A percentile compares a stretch with the other conserved stretches of the same genome.
These are phyloP conservation scores for Podarcis cretensis DNA, from an alignment of 2,113 vertebrate genomes.

Conservation along the genomic window DNA sequence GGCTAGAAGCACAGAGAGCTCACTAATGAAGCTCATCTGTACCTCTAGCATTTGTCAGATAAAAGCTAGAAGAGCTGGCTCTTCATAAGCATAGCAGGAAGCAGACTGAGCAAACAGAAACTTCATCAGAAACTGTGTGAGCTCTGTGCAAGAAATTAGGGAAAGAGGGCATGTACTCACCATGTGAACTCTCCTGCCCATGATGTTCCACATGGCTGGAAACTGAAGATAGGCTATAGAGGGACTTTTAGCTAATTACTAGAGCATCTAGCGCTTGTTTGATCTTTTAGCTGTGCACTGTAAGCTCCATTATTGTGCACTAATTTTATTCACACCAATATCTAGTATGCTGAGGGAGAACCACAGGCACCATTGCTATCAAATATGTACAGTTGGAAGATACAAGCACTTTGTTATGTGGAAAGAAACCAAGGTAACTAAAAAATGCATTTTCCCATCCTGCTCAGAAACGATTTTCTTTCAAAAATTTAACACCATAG, in stretches of 20 bases:
- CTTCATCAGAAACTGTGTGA: background rate
- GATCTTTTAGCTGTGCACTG: background rate
- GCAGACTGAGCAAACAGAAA: background rate
- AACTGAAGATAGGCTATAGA: conserved; percentile 1
- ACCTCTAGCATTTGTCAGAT: background rate
- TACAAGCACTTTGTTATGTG: background rate
- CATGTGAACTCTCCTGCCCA: background rate
- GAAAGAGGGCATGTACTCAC: background rate
- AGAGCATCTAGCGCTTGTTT: background rate
- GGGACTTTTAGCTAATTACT: conserved; percentile 15
- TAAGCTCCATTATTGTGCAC: background rate
- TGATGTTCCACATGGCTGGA: background rate
- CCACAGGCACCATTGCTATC: background rate
- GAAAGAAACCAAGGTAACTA: background rate
- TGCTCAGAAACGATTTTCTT: background rate
- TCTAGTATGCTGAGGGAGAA: background rate
- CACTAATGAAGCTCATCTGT: background rate
- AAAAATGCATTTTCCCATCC: background rate
- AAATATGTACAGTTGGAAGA: conserved; percentile 14
- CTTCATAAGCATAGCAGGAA: background rate
- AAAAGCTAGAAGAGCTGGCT: background rate
- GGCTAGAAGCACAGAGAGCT: background rate
- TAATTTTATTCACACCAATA: conserved; percentile 16
- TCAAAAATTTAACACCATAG: background rate
- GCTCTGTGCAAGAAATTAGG: background rate